phyloP scores from a whole-genome alignment of 2,113 vertebrate species.

The Corythornis madagascariensis region DNA sequence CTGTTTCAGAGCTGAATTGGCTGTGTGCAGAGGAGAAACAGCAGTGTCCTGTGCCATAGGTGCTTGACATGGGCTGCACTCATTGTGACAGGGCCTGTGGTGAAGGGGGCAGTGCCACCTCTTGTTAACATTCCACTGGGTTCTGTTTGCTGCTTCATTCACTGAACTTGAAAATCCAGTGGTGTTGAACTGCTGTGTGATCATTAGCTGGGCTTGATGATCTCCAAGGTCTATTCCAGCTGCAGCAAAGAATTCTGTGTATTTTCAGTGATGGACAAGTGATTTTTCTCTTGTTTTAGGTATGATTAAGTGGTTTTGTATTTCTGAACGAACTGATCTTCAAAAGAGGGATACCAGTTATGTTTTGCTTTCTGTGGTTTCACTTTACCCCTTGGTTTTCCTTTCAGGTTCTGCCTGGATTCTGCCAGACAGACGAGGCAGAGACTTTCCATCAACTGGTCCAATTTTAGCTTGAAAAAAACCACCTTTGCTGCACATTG shows the following conservation, averaged over 20 bases:
- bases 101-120: neutral
- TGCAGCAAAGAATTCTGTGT: no score
- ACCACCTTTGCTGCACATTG: slow-evolving; percentile 95
- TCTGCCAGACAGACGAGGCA: slow-evolving; percentile 96
- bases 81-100: neutral
- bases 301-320: neutral
- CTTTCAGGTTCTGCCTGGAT: slow-evolving; percentile 93
- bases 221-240: no score
- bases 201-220: no score
- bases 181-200: neutral
- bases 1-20: neutral
- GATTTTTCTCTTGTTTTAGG: neutral
- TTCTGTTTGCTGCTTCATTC: neutral
- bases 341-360: neutral
- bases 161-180: neutral
- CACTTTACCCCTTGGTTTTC: neutral
- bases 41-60: neutral
- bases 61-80: neutral
- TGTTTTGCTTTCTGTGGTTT: neutral
- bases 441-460: slow-evolving; percentile 98
- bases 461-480: slow-evolving; percentile 99
- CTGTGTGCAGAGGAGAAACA: neutral
- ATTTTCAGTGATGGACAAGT: neutral
- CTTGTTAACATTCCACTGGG: neutral
- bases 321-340: neutral